phyloP scores from a whole-genome alignment of 2,797 vertebrate genomes.

The Sarcoramphus papa region DNA sequence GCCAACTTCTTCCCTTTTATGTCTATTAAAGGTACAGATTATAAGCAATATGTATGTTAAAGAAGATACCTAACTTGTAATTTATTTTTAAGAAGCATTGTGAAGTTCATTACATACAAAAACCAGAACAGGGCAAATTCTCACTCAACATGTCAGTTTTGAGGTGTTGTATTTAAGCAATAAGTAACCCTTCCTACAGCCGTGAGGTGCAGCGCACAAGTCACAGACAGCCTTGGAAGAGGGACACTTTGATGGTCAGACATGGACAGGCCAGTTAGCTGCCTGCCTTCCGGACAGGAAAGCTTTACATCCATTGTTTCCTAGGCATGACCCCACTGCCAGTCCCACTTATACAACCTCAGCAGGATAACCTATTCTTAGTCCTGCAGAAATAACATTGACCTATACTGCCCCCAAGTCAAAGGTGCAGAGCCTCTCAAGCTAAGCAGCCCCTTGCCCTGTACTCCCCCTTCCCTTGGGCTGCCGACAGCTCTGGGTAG shows the following conservation, averaged over 20 bases:
- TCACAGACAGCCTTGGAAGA: neutral
- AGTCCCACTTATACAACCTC: neutral
- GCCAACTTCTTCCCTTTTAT: neutral
- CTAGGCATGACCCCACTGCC: neutral
- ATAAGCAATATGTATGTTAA: neutral
- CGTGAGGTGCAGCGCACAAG: accelerated
- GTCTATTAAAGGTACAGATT: neutral
- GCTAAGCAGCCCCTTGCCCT: neutral
- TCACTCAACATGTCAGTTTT: neutral
- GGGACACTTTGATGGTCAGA: neutral
- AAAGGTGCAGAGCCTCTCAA: neutral
- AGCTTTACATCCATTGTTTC: neutral
- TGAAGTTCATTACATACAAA: neutral
- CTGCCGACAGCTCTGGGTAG: neutral
- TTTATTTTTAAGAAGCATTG: neutral
- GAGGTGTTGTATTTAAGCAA: neutral
- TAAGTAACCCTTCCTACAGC: neutral
- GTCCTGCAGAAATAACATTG: neutral
- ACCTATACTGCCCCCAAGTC: neutral
- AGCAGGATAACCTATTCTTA: neutral
- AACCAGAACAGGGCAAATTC: neutral
- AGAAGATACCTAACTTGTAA: neutral
- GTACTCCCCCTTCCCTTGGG: neutral
- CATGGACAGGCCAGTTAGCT: neutral
- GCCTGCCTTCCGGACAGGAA: neutral